Base-by-base conservation (phyloP, 2,113 vertebrate genomes). In the Connochaetes taurinus region DNA sequence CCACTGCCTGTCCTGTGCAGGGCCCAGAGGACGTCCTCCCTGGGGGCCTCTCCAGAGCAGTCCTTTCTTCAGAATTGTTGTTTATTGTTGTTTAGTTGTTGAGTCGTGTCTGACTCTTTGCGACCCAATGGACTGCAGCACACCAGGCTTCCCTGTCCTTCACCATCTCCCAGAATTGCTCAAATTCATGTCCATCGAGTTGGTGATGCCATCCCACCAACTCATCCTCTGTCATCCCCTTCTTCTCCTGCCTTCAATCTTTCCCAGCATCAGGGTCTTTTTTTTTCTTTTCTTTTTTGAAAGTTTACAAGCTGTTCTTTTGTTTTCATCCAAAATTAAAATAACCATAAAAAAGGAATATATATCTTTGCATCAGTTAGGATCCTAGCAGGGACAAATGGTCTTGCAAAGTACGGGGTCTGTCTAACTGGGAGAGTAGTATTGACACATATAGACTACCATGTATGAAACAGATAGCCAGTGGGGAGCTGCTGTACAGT, bases 281-380 rank as follows among this genome's bases (percentile, higher is more conserved):
- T 64, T 31, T n/a, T 71, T 67, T 36, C 25, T 64, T 67, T 67
- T 64, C 17, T 8, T 67, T 71, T 71, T 40, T 23, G 23, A 67
- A 81, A 50, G 31, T 67, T 36, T 91, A 58, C 78, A 33, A 71
- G 11, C 31, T 53, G 0, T 67, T 53, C 2, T 84, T 83, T 60
- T 81, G 36, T 86, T 97, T 94, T 52, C 19, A 62, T 80, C 25
- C 55, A 87, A 95, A 87, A 94, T 90, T 89, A 82, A 92, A 93
- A 90, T 94, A 52, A 85, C 13, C 25, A 40, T 57, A 43, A 33
- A 40, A 81, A 95, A 64, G 60, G 21, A 57, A 11, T 53, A 21
- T 50, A 13, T 55, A 83, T 81, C 47, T 33, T 78, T 55, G 10
- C 78, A 71, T 60, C 50, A 25, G 0, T 78, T 40, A 82, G 50